Conservation (phyloP, 1,140 invertebrate species). For the Venturia canescens region DNA sequence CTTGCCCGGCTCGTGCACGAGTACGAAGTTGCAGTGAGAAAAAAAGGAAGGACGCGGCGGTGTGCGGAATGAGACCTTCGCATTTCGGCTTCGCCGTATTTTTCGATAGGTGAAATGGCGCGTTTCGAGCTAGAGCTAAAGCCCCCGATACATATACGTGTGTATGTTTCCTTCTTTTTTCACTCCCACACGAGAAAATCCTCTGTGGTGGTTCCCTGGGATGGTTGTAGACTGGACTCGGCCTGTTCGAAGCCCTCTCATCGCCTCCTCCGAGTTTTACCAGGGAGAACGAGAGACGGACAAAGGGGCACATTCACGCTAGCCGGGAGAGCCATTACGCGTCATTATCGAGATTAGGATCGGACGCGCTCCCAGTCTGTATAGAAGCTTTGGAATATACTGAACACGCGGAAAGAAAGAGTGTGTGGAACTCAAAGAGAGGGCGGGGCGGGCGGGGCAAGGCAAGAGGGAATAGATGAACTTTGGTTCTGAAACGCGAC, state of each 20-base stretch:
- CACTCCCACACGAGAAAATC: slow-evolving; percentile 54
- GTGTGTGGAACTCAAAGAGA: slow-evolving; percentile 38
- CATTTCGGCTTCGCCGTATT: slow-evolving; percentile 60
- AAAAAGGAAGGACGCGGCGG: slow-evolving; percentile 22
- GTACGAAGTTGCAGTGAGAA: slow-evolving; percentile 13
- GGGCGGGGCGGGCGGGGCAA: not conserved
- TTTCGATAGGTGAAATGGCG: slow-evolving; percentile 69
- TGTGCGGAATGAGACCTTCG: slow-evolving; percentile 55
- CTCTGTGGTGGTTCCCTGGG: slow-evolving; percentile 16
- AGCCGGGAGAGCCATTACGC: slow-evolving; percentile 72
- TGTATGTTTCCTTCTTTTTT: not conserved
- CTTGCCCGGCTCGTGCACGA: not conserved
- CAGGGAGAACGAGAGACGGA: slow-evolving; percentile 61
- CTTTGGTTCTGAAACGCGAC: not conserved
- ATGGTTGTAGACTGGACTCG: slow-evolving; percentile 37
- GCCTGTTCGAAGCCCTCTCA: slow-evolving; percentile 34
- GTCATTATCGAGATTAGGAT: slow-evolving; percentile 78
- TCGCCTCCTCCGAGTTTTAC: slow-evolving; percentile 41
- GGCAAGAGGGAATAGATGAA: not conserved
- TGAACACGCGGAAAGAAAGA: slow-evolving; percentile 41
- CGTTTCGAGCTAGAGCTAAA: slow-evolving; percentile 54
- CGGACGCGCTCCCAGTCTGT: slow-evolving; percentile 57
- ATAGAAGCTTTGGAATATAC: slow-evolving; percentile 40
- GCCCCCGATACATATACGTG: slow-evolving; percentile 59
- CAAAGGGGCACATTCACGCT: slow-evolving; percentile 76